Percentiles rank a stretch among this genome's conserved stretches.
Conservation (phyloP, 1,140 invertebrate genomes). For the Drosophila melanica region DNA sequence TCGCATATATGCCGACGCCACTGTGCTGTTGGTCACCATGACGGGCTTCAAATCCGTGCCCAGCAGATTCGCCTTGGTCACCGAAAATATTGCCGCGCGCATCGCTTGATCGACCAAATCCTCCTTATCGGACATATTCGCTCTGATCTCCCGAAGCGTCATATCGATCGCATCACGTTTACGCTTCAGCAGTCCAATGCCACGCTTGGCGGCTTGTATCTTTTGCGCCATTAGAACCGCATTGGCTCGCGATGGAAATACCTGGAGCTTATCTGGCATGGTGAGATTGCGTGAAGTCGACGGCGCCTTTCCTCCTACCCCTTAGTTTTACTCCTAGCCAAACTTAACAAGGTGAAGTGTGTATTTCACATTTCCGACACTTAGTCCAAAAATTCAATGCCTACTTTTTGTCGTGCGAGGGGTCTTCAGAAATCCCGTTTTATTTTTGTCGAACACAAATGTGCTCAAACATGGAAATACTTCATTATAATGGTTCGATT, state of each 20-base stretch:
- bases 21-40: slow-evolving; percentile 39
- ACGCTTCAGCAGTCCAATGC: slow-evolving; percentile 60
- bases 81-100: slow-evolving; percentile 65
- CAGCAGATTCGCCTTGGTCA: slow-evolving; percentile 73
- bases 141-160: slow-evolving; percentile 56
- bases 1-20: slow-evolving; percentile 11
- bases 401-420: too few species aligned
- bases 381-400: too few species aligned
- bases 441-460: too few species aligned
- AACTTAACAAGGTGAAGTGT: neutral
- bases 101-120: slow-evolving; percentile 41
- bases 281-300: slow-evolving; percentile 37
- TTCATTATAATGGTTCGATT: too few species aligned
- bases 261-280: slow-evolving; percentile 44
- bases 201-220: slow-evolving; percentile 53
- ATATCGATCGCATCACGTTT: slow-evolving; percentile 78
- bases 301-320: too few species aligned
- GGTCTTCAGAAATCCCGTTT: too few species aligned
- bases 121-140: slow-evolving; percentile 23
- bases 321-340: neutral
- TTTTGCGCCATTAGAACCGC: slow-evolving; percentile 68
- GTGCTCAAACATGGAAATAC: too few species aligned
- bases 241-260: slow-evolving; percentile 76
- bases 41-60: slow-evolving; percentile 67
- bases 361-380: neutral